Percentiles rank a stretch among this genome's conserved stretches.
Conservation (phyloP, 2,888 invertebrate genomes). For the Standfussiana lucernea region DNA sequence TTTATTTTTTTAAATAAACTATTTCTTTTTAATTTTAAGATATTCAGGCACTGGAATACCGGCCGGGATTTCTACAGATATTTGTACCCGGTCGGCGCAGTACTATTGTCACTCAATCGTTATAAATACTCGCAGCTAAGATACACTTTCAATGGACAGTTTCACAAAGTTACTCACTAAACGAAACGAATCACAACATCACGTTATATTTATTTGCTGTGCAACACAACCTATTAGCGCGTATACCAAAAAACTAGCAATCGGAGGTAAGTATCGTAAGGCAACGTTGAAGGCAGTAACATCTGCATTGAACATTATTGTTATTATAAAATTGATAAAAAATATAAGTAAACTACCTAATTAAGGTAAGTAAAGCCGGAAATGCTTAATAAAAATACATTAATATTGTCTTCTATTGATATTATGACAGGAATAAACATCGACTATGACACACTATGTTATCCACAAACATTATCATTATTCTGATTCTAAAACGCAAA, state of each 20-base stretch:
- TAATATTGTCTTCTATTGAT: slow-evolving; percentile 46
- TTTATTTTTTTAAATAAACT: slow-evolving; percentile 66
- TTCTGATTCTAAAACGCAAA: too few relatives aligned
- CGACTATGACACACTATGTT: slow-evolving; percentile 11
- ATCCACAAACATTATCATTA: too few relatives aligned
- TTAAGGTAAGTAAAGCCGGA: slow-evolving; percentile 43
- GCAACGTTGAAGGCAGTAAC: slow-evolving; percentile 83
- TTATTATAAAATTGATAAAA: slow-evolving; percentile 42
- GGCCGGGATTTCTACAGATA: slow-evolving; percentile 59
- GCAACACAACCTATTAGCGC: slow-evolving; percentile 80
- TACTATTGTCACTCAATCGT: slow-evolving; percentile 67
- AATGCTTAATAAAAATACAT: slow-evolving; percentile 42
- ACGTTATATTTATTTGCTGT: slow-evolving; percentile 74
- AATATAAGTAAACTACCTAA: slow-evolving; percentile 44
- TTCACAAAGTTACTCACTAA: slow-evolving; percentile 59
- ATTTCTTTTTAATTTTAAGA: slow-evolving; percentile 67
- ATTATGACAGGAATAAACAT: slow-evolving; percentile 23
- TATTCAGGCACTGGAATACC: slow-evolving; percentile 78
- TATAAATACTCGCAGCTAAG: slow-evolving; percentile 62
- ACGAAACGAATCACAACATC: slow-evolving; percentile 77
- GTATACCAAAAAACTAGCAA: slow-evolving; percentile 73
- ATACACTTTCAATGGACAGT: slow-evolving; percentile 58
- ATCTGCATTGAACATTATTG: slow-evolving; percentile 53
- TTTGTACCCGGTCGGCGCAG: slow-evolving; percentile 56
- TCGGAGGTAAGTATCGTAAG: slow-evolving; percentile 77